Conservation (phyloP, 2,888 invertebrate species). For the Nymphalis c-album region DNA sequence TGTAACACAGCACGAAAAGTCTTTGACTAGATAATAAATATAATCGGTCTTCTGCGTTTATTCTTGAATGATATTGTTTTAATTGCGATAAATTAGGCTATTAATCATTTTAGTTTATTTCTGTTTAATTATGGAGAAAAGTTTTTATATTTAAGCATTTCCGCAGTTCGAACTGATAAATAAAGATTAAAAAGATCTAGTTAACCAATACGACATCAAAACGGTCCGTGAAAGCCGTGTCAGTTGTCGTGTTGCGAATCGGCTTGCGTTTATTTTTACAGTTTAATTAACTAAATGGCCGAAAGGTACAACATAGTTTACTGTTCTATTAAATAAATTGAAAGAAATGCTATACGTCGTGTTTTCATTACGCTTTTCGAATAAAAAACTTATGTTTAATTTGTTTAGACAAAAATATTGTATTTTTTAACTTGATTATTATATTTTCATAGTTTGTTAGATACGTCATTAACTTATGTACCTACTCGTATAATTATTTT, state of each 20-base stretch:
- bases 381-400: neutral
- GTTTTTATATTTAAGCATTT: constrained; percentile 12
- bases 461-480: neutral
- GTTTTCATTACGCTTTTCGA: neutral
- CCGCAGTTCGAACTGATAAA: constrained; percentile 16
- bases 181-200: constrained; percentile 24
- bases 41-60: too few species aligned
- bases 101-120: neutral
- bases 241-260: constrained; percentile 31
- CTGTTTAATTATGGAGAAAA: neutral
- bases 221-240: constrained; percentile 42
- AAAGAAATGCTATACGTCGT: constrained; percentile 5
- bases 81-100: too few species aligned
- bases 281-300: constrained; percentile 24
- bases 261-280: constrained; percentile 44
- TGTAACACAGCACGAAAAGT: too few species aligned
- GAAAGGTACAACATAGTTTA: constrained; percentile 3
- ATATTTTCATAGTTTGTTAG: neutral
- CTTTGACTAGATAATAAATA: too few species aligned
- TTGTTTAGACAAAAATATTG: neutral
- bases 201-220: constrained; percentile 27
- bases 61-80: too few species aligned
- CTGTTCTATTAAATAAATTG: constrained; percentile 17
- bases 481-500: constrained; percentile 2
- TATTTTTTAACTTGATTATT: neutral